These are phyloP conservation scores for Tanytarsus gracilentus DNA, from an alignment of 2,888 invertebrate species.

Conservation along the genomic window DNA sequence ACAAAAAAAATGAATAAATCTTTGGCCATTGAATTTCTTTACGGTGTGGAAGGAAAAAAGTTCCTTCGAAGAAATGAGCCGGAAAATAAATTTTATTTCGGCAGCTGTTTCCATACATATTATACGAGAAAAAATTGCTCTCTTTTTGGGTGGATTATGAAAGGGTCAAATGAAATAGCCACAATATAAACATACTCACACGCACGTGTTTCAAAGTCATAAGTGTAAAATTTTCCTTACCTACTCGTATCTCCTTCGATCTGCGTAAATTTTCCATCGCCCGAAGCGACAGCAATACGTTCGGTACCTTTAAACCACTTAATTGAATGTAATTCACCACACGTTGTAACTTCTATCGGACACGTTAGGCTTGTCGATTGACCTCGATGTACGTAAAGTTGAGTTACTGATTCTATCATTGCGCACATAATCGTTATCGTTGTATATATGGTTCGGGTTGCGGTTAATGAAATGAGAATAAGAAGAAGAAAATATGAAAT, in stretches of 20 bases:
- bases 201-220: not conserved
- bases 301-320: conserved; percentile 64
- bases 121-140: no score
- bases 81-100: no score
- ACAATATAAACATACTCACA: not conserved
- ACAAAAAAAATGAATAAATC: conserved; percentile 16
- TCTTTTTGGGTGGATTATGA: not conserved
- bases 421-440: not conserved
- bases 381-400: conserved; percentile 39
- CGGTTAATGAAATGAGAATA: no score
- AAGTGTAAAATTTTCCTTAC: conserved; percentile 17
- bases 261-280: conserved; percentile 41
- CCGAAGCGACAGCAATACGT: conserved; percentile 43
- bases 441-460: not conserved
- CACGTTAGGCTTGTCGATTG: conserved; percentile 55
- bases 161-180: not conserved
- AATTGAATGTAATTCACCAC: conserved; percentile 65
- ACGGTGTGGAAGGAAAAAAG: not conserved
- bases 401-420: conserved; percentile 38
- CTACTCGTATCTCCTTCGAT: no score
- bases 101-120: no score
- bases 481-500: not conserved
- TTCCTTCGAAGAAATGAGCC: not conserved
- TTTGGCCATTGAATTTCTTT: no score
- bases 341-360: conserved; percentile 55